Evolutionary conservation across 2,888 invertebrate genomes (phyloP), one percentile per base, ranked within the genome.

Genomic region (Leucophora obtusa): DNA sequence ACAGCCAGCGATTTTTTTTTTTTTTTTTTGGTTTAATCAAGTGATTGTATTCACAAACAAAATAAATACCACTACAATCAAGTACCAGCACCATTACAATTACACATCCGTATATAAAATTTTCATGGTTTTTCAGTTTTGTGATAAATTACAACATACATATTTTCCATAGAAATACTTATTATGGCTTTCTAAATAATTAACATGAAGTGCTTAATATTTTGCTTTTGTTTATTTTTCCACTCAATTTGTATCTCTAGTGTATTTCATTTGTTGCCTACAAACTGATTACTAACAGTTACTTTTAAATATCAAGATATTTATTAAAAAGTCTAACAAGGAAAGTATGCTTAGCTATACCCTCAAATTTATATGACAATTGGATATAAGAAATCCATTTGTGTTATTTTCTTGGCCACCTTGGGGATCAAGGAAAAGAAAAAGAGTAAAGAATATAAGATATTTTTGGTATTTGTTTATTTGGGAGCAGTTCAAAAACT

Each of bases 101-200:
- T 11, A 38, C 38, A 38, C 14, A 7, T 4, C 43, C 4, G n/a
- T 47, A n/a, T 6, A 47, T 47, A 47, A 1, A 47, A 14, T 14
- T 47, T 47, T 47, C n/a, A 47, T 47, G 43, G 43, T 5, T 47
- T 47, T 47, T 47, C 15, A 47, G 38, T 65, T 66, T 47, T 28
- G 54, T 66, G 54, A 66, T 43, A 66, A 56, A 66, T 66, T 56
- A 24, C 54, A 43, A 18, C 54, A 54, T 54, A 43, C n/a, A n/a
- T 54, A 56, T 21, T 7, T 66, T 66, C 54, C 54, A 24, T n/a
- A n/a, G 54, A 56, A 24, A 43, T 21, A 33, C 33, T 51, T 69
- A n/a, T n/a, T n/a, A 58, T 58, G 71, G 63, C 72, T 72, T 69
- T 72, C 80, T 75, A 80, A 80, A 69, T 80, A 72, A 72, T 80